Conservation (phyloP, 2,888 invertebrate species). For the Caenorhabditis drosophilae region DNA sequence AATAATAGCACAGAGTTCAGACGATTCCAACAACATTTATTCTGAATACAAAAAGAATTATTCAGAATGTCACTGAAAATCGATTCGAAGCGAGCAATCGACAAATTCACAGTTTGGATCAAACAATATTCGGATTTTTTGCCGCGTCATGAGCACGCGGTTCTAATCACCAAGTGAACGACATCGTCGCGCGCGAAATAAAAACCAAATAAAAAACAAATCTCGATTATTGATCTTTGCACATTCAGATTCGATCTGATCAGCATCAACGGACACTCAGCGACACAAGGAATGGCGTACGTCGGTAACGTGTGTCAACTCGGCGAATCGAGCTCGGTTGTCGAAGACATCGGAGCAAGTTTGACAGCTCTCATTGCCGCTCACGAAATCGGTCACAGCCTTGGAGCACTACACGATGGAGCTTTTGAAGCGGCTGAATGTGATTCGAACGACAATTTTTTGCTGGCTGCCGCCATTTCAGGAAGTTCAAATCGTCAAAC, state of each 20-base stretch:
- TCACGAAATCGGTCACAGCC: slow-evolving; percentile 66
- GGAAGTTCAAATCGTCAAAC: slow-evolving; percentile 25
- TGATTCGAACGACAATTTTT: slow-evolving; percentile 49
- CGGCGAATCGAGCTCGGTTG: slow-evolving; percentile 62
- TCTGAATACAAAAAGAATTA: no score
- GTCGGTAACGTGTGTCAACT: slow-evolving; percentile 62
- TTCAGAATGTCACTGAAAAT: slow-evolving; percentile 39
- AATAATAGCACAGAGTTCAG: slow-evolving; percentile 42
- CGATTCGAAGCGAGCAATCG: slow-evolving; percentile 39
- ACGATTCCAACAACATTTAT: slow-evolving; percentile 2
- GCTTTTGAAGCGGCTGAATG: slow-evolving; percentile 49
- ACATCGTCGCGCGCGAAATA: neutral
- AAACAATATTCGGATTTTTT: slow-evolving; percentile 40
- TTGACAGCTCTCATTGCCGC: slow-evolving; percentile 66
- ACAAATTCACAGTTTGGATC: slow-evolving; percentile 47
- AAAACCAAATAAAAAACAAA: neutral
- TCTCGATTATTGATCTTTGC: neutral
- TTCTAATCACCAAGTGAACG: slow-evolving; percentile 51
- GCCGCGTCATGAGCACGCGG: slow-evolving; percentile 57
- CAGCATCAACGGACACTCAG: slow-evolving; percentile 54
- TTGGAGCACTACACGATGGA: slow-evolving; percentile 65
- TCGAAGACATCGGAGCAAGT: slow-evolving; percentile 67
- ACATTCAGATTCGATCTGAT: slow-evolving; percentile 54
- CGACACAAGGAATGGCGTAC: slow-evolving; percentile 68
- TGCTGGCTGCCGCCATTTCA: slow-evolving; percentile 52